These are phyloP conservation scores for Mallotus villosus DNA, from an alignment of 2,797 vertebrate species.

Conservation along the genomic window DNA sequence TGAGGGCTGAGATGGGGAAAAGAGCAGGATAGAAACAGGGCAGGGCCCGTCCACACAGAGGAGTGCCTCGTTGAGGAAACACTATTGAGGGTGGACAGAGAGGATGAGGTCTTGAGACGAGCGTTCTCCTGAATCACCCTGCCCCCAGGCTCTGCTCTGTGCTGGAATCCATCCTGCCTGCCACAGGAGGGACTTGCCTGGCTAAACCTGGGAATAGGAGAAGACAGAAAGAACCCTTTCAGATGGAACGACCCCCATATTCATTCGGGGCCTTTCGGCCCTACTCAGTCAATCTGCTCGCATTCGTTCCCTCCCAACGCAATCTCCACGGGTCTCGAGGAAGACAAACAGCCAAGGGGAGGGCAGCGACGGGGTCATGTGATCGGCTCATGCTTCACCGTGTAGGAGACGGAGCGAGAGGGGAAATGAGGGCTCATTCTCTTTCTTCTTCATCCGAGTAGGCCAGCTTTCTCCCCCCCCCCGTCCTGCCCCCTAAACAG, in stretches of 20 bases:
- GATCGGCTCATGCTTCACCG: too few species aligned
- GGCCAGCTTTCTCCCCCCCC: conserved; percentile 19
- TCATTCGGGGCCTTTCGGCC: too few species aligned
- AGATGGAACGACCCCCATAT: neutral
- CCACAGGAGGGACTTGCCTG: conserved; percentile 13
- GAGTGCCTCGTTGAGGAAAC: neutral
- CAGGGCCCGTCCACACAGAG: too few species aligned
- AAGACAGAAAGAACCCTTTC: neutral
- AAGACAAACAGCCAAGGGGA: too few species aligned
- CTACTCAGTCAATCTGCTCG: too few species aligned
- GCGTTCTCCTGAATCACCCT: conserved; percentile 8
- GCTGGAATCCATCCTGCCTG: conserved; percentile 15
- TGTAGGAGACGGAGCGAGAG: too few species aligned
- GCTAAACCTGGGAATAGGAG: neutral
- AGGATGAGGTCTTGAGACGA: neutral
- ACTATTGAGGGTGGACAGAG: neutral
- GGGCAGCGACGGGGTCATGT: too few species aligned
- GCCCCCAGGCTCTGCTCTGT: neutral
- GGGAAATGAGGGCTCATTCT: conserved; percentile 16
- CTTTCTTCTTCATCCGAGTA: conserved; percentile 5
- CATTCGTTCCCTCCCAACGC: too few species aligned
- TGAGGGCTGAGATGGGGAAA: too few species aligned
- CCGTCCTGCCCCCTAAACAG: conserved; percentile 34
- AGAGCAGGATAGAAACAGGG: too few species aligned
- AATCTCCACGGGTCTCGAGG: too few species aligned